Base-by-base conservation (phyloP, 2,797 vertebrate genomes). In the Geotrypetes seraphini region DNA sequence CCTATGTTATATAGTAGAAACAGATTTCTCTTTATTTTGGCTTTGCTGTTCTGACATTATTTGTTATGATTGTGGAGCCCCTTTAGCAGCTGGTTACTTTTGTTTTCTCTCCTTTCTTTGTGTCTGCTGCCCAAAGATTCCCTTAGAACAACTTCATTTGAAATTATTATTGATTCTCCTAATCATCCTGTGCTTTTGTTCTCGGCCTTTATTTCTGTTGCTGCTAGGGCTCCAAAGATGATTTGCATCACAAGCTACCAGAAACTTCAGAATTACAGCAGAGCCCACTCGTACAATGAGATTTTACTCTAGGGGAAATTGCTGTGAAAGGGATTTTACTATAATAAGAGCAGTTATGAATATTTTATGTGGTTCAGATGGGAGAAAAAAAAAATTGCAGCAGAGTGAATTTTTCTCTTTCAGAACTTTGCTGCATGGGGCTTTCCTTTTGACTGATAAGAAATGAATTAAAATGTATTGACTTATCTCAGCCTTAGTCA, bases 221-320 rank as follows among this genome's bases (percentile, higher is more conserved):
- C 22, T 57, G 31, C 30, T 28, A 49, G 53, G 48, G 17, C 27
- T 47, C 17, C 23, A 22, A 39, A 48, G 10, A 43, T 25, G 38
- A 58, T 70, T 57, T 60, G 42, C 36, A 43, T 65, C 26, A 38
- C 36, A 65, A 49, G 51, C 13, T 30, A 28, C 20, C 16, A 24
- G 18, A 23, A 22, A 25, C 33, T 35, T 43, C 24, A 34, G 23
- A 56, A 47, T 51, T 39, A 30, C 39, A 19, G 18, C 47, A 12
- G 12, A 41, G 28, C 30, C 9, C 22, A n/a, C n/a, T 44, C 37
- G 47, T 43, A 61, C 51, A 38, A 18, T 1, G 13, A 28, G 38
- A 19, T 44, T 32, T 29, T 47, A 17, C 47, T 55, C 34, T 17
- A 5, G 22, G 22, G 33, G 18, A 43, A 53, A 28, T 22, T 33